phyloP scores from a whole-genome alignment of 2,797 vertebrate genomes.

The Acrossocheilus fasciatus region DNA sequence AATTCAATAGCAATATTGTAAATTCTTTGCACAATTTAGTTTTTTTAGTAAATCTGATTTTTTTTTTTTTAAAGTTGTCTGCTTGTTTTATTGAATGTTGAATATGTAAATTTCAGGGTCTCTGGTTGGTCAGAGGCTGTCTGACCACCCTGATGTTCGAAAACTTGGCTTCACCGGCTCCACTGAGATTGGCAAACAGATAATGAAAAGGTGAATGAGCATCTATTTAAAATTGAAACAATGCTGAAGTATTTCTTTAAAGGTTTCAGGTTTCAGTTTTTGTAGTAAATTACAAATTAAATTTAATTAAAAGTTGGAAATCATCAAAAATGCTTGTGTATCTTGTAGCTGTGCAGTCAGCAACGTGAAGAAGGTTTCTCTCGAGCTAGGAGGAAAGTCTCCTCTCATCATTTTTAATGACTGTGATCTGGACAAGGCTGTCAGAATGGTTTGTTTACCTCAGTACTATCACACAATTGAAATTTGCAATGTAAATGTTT shows the following conservation, averaged over 20 bases:
- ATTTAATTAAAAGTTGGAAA: neutral
- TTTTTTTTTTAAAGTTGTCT: neutral
- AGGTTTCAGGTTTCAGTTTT: neutral
- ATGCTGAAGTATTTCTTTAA: neutral
- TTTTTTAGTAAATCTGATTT: neutral
- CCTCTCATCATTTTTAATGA: conserved; percentile 90
- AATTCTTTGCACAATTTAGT: neutral
- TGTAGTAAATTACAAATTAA: neutral
- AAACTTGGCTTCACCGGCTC: conserved; percentile 91
- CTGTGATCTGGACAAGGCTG: conserved; percentile 89
- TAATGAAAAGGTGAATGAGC: conserved; percentile 87
- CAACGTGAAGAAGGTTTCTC: conserved; percentile 90
- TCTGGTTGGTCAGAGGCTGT: conserved; percentile 85
- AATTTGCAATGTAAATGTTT: neutral
- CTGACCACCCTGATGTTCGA: conserved; percentile 86
- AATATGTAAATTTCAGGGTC: conserved; percentile 72
- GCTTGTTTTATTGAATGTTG: neutral
- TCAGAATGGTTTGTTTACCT: conserved; percentile 81
- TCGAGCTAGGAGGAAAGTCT: conserved; percentile 91
- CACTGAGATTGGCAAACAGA: conserved; percentile 88
- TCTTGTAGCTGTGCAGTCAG: conserved; percentile 84
- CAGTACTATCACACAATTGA: neutral
- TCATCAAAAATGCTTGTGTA: neutral
- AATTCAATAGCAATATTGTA: neutral
- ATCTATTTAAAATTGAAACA: neutral